Conservation (phyloP, 2,113 vertebrate genomes). For the Cinclus cinclus region DNA sequence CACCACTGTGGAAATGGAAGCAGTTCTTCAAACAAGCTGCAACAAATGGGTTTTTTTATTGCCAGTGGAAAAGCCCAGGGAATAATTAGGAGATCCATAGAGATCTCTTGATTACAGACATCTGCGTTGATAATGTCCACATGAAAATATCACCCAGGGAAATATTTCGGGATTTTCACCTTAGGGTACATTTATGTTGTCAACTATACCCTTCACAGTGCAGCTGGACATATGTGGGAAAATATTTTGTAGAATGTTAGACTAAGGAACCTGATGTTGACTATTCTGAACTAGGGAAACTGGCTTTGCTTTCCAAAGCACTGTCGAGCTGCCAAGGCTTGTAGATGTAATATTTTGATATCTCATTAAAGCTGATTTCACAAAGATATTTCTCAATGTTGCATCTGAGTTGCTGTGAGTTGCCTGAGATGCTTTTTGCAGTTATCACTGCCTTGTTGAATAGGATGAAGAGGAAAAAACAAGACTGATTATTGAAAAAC, state of each 20-base stretch:
- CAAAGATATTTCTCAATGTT: conserved; percentile 22
- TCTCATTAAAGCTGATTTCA: conserved; percentile 73
- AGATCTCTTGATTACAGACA: conserved; percentile 73
- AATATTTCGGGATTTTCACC: conserved; percentile 73
- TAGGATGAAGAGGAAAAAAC: not conserved
- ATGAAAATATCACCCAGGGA: conserved; percentile 60
- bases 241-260: conserved; percentile 79
- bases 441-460: not conserved
- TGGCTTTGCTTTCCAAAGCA: conserved; percentile 66
- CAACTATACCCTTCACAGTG: conserved; percentile 72
- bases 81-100: conserved; percentile 73
- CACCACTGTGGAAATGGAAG: conserved; percentile 72
- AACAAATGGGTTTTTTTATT: conserved; percentile 80
- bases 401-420: not conserved
- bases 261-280: conserved; percentile 72
- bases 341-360: conserved; percentile 74
- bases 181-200: conserved; percentile 77
- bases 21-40: conserved; percentile 70
- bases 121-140: conserved; percentile 73
- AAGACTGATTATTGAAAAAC: conserved; percentile 29
- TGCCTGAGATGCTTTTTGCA: not conserved
- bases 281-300: conserved; percentile 66
- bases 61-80: conserved; percentile 71
- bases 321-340: conserved; percentile 68
- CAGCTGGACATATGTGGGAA: conserved; percentile 81